A percentile compares a stretch with the other conserved stretches of the same genome.
Conservation (phyloP, 2,888 invertebrate genomes). For the Strigamia transsilvanica region DNA sequence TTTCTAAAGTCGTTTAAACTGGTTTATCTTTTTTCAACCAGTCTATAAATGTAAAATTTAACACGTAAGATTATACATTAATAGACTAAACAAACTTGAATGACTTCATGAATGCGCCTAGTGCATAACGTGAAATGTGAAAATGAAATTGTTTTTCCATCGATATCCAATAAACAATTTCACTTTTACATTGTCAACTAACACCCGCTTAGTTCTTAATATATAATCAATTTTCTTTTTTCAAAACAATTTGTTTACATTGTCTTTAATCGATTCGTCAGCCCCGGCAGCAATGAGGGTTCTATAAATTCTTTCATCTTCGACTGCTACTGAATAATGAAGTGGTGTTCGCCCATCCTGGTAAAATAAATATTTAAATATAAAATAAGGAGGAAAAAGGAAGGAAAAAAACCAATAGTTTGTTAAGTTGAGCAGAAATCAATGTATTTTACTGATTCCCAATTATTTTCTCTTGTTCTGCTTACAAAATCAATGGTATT, state of each 20-base stretch:
- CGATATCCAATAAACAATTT: too few species aligned
- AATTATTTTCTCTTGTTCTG: neutral
- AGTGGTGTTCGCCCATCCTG: conserved; percentile 75
- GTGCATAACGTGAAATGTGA: neutral
- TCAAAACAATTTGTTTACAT: conserved; percentile 60
- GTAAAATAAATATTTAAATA: conserved; percentile 55
- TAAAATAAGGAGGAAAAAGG: neutral
- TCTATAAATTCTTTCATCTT: conserved; percentile 71
- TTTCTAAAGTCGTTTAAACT: too few species aligned
- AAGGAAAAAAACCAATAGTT: neutral
- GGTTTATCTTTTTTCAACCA: too few species aligned
- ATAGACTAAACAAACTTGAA: too few species aligned
- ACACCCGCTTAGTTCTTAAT: too few species aligned
- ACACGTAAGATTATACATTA: too few species aligned
- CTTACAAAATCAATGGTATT: conserved; percentile 63
- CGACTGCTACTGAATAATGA: conserved; percentile 73
- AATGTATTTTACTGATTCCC: conserved; percentile 21
- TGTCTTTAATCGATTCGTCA: conserved; percentile 71
- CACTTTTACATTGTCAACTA: too few species aligned
- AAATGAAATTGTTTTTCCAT: too few species aligned
- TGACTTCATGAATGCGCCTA: too few species aligned
- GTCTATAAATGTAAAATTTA: too few species aligned
- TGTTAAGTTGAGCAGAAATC: neutral
- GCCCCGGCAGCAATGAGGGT: conserved; percentile 72
- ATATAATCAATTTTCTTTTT: neutral